phyloP scores from a whole-genome alignment of 2,113 vertebrate genomes.

The Puffinus mauretanicus region DNA sequence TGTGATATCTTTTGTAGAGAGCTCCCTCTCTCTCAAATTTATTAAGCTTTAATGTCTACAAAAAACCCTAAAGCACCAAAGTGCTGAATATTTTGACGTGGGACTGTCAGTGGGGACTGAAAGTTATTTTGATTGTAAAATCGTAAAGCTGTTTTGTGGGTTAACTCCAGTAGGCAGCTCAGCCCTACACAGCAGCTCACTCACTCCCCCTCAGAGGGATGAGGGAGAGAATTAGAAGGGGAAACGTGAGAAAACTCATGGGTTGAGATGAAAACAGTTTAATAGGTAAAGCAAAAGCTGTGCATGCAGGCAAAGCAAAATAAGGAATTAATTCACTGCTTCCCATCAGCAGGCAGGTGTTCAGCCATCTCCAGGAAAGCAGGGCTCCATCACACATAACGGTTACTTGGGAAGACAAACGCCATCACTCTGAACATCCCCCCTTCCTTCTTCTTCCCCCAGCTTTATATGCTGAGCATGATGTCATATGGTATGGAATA shows the following conservation, averaged over 20 bases:
- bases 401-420: background rate
- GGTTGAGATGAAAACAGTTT: background rate
- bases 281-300: background rate
- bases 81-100: background rate
- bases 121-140: background rate
- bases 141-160: background rate
- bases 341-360: background rate
- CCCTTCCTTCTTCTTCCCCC: background rate
- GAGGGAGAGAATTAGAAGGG: background rate
- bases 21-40: background rate
- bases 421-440: background rate
- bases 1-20: background rate
- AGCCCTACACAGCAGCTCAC: background rate
- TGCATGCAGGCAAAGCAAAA: background rate
- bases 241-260: background rate
- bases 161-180: background rate
- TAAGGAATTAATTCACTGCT: background rate
- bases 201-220: background rate
- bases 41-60: background rate
- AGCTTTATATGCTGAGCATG: background rate
- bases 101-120: background rate
- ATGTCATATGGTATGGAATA: background rate
- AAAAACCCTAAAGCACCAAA: background rate
- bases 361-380: background rate
- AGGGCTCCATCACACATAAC: rapidly evolving